Evolutionary conservation across 1,140 invertebrate species (phyloP), one percentile per base, ranked within the genome.

Genomic region (Scaptodrosophila lebanonensis): DNA sequence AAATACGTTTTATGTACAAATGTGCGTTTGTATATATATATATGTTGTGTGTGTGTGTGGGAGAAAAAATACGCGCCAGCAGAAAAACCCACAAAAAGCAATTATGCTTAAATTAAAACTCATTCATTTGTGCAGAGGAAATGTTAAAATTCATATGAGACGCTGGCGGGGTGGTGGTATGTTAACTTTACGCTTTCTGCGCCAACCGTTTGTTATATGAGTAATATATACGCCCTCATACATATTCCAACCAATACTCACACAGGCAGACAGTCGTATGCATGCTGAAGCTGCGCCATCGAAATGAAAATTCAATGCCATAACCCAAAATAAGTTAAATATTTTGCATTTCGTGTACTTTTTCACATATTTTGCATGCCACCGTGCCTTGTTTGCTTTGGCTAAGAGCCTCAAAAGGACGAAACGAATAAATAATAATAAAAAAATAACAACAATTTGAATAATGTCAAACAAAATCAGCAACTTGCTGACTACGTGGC

Each of bases 51-150:
- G 29, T n/a, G 8, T 29, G 16, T 5, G 13, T 20, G 38, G 51
- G 44, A 33, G 38, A 52, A 33, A 44, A 50, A 64, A 49, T 56
- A 18, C 30, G 7, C 43, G 43, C 13, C 35, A 45, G 48, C 32
- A 66, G 38, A 69, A 42, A 63, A 69, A 38, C 35, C 76, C 61
- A 53, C 69, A 49, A 68, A 82, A 82, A 79, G 75, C 75, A 82
- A 82, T 82, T 82, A 82, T 82, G 76, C 75, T 82, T 75, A 75
- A 82, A 82, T 82, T 82, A 75, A 82, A 82, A 82, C 75, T 82
- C 75, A 79, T 79, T 79, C 73, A 70, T 82, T 82, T 82, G 61
- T 66, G 58, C 39, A 43, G 52, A 66, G n/a, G n/a, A 73, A 82
- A 66, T 57, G 63, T 70, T 66, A 52, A 72, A 58, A 66, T 60